phyloP scores from a whole-genome alignment of 2,797 vertebrate species.

The Bradypus variegatus region DNA sequence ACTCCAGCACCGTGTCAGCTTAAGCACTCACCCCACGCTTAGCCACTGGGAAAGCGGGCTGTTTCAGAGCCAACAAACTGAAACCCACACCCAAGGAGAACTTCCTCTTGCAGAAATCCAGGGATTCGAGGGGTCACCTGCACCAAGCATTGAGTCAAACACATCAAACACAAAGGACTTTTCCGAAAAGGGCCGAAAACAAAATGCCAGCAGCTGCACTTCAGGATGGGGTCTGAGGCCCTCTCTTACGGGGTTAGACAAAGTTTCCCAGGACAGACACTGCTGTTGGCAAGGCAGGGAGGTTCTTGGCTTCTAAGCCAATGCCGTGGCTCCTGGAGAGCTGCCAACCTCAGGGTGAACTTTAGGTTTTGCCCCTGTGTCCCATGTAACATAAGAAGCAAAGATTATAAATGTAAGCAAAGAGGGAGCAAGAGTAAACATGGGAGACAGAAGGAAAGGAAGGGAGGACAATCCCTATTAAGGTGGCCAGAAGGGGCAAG shows the following conservation, averaged over 20 bases:
- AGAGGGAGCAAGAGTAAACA: constrained; percentile 57
- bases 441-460: not conserved
- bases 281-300: not conserved
- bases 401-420: constrained; percentile 63
- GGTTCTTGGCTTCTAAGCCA: constrained; percentile 21
- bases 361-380: constrained; percentile 53
- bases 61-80: not conserved
- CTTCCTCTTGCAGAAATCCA: not conserved
- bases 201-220: not conserved
- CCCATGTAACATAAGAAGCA: constrained; percentile 59
- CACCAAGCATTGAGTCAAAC: not conserved
- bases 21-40: not conserved
- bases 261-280: not conserved
- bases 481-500: not conserved
- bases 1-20: not conserved
- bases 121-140: not conserved
- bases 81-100: not conserved
- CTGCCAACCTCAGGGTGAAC: constrained; percentile 48
- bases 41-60: not conserved
- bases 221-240: not conserved
- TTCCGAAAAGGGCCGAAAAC: not conserved
- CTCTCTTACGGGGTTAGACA: not conserved
- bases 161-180: not conserved
- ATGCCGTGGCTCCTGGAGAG: not conserved
- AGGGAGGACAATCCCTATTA: not conserved